These are phyloP conservation scores for Theristicus caerulescens DNA, from an alignment of 2,113 vertebrate species.

Conservation along the genomic window DNA sequence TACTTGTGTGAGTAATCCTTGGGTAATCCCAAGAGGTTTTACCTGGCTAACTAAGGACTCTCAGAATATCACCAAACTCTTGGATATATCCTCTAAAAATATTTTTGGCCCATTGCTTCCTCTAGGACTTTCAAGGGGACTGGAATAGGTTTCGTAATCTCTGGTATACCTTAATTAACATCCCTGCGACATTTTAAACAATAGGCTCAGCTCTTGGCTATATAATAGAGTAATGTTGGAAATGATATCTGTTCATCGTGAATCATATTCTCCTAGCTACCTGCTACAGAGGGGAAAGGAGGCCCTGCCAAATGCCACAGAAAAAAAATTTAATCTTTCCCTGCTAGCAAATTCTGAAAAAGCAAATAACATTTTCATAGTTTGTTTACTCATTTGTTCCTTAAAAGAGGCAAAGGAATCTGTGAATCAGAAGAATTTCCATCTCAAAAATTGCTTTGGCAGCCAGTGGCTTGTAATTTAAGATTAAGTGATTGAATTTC, in stretches of 20 bases:
- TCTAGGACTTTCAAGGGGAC: neutral
- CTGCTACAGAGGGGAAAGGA: constrained; percentile 82
- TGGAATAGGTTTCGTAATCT: neutral
- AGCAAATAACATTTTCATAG: constrained; percentile 39
- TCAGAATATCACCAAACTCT: neutral
- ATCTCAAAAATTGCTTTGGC: constrained; percentile 54
- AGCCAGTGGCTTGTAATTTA: constrained; percentile 58
- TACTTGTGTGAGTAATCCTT: constrained; percentile 30
- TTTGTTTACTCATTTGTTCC: constrained; percentile 40
- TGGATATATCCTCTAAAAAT: neutral
- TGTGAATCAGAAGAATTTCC: constrained; percentile 47
- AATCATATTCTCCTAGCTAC: constrained; percentile 70
- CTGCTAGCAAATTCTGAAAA: constrained; percentile 77
- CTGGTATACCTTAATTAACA: constrained; percentile 23
- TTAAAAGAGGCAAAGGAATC: constrained; percentile 37
- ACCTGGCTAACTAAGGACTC: constrained; percentile 10
- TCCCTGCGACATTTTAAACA: constrained; percentile 42
- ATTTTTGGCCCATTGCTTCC: constrained; percentile 5
- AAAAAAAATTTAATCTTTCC: constrained; percentile 76
- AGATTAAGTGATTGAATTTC: constrained; percentile 57
- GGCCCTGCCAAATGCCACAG: constrained; percentile 79
- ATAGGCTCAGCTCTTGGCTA: constrained; percentile 25
- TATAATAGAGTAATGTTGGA: constrained; percentile 49
- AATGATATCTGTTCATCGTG: constrained; percentile 23
- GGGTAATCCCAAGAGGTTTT: neutral